A percentile compares a stretch with the other conserved stretches of the same genome.
Conservation (phyloP, 2,888 invertebrate genomes). For the Dicranocentrus wangi region DNA sequence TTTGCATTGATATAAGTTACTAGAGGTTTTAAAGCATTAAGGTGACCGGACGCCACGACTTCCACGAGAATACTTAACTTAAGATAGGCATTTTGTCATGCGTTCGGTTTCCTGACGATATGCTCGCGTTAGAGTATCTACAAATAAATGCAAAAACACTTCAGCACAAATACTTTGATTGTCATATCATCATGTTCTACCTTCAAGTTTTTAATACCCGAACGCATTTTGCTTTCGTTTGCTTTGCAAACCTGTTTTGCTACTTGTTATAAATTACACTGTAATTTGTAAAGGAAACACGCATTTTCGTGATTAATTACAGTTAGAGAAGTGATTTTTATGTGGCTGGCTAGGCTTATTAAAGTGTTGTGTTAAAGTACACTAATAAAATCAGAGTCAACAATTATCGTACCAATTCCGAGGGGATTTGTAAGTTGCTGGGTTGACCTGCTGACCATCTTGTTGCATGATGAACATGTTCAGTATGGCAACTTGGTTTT, state of each 20-base stretch:
- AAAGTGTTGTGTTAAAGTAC: no score
- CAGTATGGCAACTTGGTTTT: conserved; percentile 84
- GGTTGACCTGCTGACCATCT: conserved; percentile 59
- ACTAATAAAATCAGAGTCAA: neutral
- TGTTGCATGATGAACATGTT: conserved; percentile 82
- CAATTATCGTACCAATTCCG: conserved; percentile 47
- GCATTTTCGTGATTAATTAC: neutral
- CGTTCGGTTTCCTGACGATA: conserved; percentile 11
- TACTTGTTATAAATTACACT: neutral
- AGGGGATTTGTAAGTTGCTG: conserved; percentile 64
- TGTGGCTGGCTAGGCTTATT: no score
- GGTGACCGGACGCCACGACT: neutral
- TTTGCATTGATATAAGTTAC: conserved; percentile 55
- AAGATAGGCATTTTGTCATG: neutral
- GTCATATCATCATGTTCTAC: no score
- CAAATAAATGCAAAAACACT: no score
- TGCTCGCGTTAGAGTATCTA: conserved; percentile 37
- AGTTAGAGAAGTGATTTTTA: neutral
- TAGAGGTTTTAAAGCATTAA: conserved; percentile 26
- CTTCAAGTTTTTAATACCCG: no score
- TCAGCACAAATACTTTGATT: conserved; percentile 1
- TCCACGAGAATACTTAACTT: neutral
- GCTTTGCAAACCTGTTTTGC: neutral
- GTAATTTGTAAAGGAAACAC: neutral
- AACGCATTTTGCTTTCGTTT: neutral